Base-by-base conservation (phyloP, 1,140 invertebrate species). In the Myzus persicae region DNA sequence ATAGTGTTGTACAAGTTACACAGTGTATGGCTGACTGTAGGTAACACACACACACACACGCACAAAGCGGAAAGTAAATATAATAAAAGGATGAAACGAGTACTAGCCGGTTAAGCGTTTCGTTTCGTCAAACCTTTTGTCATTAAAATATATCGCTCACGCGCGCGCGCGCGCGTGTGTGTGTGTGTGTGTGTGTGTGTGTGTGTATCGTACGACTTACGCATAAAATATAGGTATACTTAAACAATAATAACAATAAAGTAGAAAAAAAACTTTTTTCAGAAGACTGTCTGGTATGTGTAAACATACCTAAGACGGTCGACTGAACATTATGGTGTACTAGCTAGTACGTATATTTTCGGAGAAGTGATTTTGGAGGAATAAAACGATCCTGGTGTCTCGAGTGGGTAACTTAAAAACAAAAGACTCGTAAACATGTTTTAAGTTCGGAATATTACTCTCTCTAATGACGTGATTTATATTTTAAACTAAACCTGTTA, bases 391-490 rank as follows among this genome's bases (percentile, higher is more conserved):
- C 59, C 4, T 4, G n/a, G 59, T n/a, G 59, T 76, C 59, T 76
- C 31, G 59, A n/a, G 31, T n/a, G 11, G 31, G 31, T 76, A 76
- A 76, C n/a, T 76, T 76, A 76, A 76, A n/a, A n/a, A n/a, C 59
- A 76, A 76, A 76, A 76, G n/a, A 76, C 59, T 76, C 59, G 31
- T 76, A 76, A 76, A 76, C 14, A 76, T 76, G 59, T 76, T n/a
- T 67, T 9, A 76, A 76, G 31, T 76, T 76, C 59, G 59, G 36
- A 76, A 76, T 76, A 76, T 76, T 76, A 36, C 31, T 76, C 31
- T n/a, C 59, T 76, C 11, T 67, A 76, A 76, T 76, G 59, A 76
- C 59, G 31, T 76, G 59, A n/a, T 76, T 76, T 76, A 76, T 76
- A 76, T 76, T 76, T 76, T 76, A n/a, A 76, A n/a, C 59, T 76